Evolutionary conservation across 2,113 vertebrate genomes (phyloP).

Genomic region (Leucosticte australis): DNA sequence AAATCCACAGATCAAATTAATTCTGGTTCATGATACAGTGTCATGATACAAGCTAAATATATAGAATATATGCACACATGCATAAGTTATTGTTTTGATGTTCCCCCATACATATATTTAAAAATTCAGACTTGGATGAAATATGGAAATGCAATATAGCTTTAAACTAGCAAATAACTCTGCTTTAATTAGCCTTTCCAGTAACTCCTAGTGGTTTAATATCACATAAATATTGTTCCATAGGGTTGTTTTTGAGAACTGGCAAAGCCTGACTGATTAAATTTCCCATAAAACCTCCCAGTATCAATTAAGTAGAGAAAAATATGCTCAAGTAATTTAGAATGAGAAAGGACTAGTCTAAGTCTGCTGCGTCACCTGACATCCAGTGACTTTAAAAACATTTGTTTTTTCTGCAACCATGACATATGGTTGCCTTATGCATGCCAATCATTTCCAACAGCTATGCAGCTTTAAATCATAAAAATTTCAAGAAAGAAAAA

Average conservation of each 20-base stretch:
- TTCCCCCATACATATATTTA: neutral
- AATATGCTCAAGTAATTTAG: neutral
- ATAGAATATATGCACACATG: neutral
- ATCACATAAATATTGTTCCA: constrained; percentile 22
- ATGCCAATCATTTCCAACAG: neutral
- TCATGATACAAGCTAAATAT: neutral
- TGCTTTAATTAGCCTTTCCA: constrained; percentile 20
- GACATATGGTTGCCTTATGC: neutral
- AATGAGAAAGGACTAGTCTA: neutral
- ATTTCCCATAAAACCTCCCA: neutral
- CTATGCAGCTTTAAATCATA: neutral
- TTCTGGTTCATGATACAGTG: neutral
- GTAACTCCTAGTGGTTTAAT: constrained; percentile 13
- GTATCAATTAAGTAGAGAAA: constrained; percentile 22
- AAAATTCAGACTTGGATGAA: neutral
- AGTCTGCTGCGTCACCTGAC: neutral
- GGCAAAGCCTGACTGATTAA: constrained; percentile 7
- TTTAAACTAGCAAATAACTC: constrained; percentile 6
- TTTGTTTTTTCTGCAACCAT: neutral
- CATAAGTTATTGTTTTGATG: neutral
- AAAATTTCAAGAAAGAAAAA: neutral
- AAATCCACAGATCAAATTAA: neutral
- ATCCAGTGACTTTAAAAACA: neutral
- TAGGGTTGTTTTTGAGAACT: neutral
- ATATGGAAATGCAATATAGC: neutral